Base-by-base conservation (phyloP, 2,797 vertebrate genomes). In the Lithobates pipiens region DNA sequence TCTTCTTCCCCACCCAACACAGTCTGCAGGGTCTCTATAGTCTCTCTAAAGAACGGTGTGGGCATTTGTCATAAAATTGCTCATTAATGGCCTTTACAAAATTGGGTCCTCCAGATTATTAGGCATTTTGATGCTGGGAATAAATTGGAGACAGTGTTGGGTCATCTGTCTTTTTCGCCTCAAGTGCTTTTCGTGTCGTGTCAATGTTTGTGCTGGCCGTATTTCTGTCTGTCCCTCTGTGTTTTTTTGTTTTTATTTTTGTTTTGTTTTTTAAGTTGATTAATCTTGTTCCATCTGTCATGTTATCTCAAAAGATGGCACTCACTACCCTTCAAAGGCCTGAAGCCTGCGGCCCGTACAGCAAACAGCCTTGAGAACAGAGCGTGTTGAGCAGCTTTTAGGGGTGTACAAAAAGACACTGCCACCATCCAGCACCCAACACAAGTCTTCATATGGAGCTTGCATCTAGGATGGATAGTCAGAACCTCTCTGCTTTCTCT, bases 321-420 rank as follows among this genome's bases (percentile, higher is more conserved):
- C 95, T 98, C 98, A 97, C 86, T 87, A 97, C 97, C 97, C 97
- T 98, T 99, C 97, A 98, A 99, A 99, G 96, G 97, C 97, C 96
- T 94, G 92, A 96, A 99, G 97, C 96, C 96, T 99, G 98, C 97
- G 97, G 96, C 97, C 97, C 95, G 93, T 94, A 94, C 93, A 93
- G 96, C 97, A 98, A 97, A 98, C 97, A 98, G 98, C 97, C 95
- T 95, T 95, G 95, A 93, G 94, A 96, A 96, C 97, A 97, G 93
- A 95, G 95, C 44, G 93, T 95, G 95, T 95, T 89, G 95, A 95
- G 92, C 91, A 94, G 91, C 95, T 91, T 92, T 85, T 93, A 93
- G 93, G 85, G 86, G 81, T 79, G 70, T 18, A 90, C 89, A 91
- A 93, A 91, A 91, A 91, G 90, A 91, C 92, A 32, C 32, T 32